These are phyloP conservation scores for Sesamia nonagrioides DNA, from an alignment of 1,140 invertebrate species.

Conservation along the genomic window DNA sequence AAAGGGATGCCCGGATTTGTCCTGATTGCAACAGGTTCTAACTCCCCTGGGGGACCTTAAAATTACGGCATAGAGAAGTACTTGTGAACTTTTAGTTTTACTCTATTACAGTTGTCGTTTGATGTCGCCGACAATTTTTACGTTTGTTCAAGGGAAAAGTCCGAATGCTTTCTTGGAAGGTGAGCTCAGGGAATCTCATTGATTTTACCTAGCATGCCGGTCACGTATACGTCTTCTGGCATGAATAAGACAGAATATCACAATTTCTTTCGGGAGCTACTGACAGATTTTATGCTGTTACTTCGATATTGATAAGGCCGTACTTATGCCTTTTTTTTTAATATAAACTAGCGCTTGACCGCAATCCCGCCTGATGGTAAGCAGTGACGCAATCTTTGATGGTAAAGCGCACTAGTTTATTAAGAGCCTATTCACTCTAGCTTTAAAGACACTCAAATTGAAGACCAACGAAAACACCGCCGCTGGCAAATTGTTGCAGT, in stretches of 20 bases:
- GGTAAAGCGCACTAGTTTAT: too few relatives aligned
- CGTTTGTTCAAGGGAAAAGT: slow-evolving; percentile 21
- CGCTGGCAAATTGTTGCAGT: too few relatives aligned
- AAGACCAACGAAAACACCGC: too few relatives aligned
- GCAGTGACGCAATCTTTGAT: too few relatives aligned
- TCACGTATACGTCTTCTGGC: slow-evolving; percentile 4
- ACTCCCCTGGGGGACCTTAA: background rate
- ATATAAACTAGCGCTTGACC: too few relatives aligned
- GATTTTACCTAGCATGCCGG: background rate
- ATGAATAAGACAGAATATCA: slow-evolving; percentile 1
- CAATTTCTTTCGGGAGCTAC: background rate
- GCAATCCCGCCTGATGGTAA: too few relatives aligned
- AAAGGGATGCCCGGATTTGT: background rate
- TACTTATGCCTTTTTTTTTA: too few relatives aligned
- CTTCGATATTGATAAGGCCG: background rate
- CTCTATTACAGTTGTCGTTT: slow-evolving; percentile 6
- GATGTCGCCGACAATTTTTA: slow-evolving; percentile 21
- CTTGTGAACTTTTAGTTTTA: slow-evolving; percentile 4
- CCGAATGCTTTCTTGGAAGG: background rate
- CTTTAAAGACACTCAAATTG: too few relatives aligned
- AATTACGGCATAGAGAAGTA: background rate
- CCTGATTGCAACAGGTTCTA: slow-evolving; percentile 32
- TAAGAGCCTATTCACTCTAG: too few relatives aligned
- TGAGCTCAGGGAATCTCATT: background rate
- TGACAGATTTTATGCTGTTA: slow-evolving; percentile 7